Evolutionary conservation across 2,888 invertebrate genomes (phyloP).

Genomic region (Drosophila merina): DNA sequence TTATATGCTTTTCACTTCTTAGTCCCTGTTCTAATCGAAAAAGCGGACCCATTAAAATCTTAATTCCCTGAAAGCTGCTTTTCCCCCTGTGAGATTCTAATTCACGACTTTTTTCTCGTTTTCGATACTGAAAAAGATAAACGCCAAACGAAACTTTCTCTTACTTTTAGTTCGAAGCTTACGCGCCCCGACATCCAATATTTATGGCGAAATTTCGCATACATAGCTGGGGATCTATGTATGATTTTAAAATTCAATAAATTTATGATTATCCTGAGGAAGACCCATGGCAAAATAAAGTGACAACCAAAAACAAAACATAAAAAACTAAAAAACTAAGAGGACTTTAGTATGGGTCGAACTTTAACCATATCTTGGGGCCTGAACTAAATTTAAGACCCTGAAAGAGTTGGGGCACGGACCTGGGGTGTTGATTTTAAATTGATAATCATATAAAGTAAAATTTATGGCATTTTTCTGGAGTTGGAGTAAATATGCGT

Average conservation of each 20-base stretch:
- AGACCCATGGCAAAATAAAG: conserved; percentile 32
- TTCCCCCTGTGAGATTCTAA: not conserved
- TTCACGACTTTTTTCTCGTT: not conserved
- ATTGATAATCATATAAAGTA: conserved; percentile 76
- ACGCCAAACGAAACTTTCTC: conserved; percentile 9
- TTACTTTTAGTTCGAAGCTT: conserved; percentile 4
- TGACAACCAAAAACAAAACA: conserved; percentile 27
- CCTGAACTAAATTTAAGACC: not conserved
- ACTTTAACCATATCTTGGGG: conserved; percentile 3
- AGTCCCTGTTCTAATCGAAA: not conserved
- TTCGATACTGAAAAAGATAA: not conserved
- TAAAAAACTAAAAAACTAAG: conserved; percentile 13
- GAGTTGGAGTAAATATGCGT: conserved; percentile 20
- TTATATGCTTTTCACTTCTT: not conserved
- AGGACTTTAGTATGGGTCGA: conserved; percentile 19
- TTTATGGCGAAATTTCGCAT: conserved; percentile 53
- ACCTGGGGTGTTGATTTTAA: conserved; percentile 58
- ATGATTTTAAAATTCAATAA: conserved; percentile 79
- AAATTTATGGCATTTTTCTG: conserved; percentile 63
- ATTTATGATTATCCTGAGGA: conserved; percentile 77
- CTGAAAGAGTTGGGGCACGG: conserved; percentile 4
- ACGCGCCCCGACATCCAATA: conserved; percentile 38
- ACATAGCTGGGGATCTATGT: conserved; percentile 29
- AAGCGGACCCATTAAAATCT: conserved; percentile 10
- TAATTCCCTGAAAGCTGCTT: conserved; percentile 9